Base-by-base conservation (phyloP, 2,797 vertebrate species). In the Tragelaphus eurycerus region DNA sequence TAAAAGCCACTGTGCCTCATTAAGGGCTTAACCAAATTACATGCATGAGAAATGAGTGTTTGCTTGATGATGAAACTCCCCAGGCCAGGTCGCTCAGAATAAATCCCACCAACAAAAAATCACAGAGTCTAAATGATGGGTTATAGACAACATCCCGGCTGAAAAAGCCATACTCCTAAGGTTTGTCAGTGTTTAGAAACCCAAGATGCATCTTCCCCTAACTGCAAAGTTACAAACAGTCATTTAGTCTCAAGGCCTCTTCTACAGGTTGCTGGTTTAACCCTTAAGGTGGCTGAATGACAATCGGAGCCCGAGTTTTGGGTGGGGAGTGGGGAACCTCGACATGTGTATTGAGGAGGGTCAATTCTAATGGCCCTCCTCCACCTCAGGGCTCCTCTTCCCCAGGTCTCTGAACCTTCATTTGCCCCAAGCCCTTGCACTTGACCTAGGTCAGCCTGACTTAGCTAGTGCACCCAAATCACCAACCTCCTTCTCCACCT, bases 1-100 rank as follows among this genome's bases (percentile, higher is more conserved):
- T 92, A 74, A 97, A 97, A 95, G 81, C 85, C 92, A 78, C 0
- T n/a, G 55, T 95, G 78, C 52, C 84, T 92, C 50, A 82, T 96
- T 90, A 95, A 97, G 59, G 31, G 25, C 34, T 95, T 92, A 96
- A 88, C 89, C 52, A 76, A 97, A 97, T 97, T 96, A 86, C 19
- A 92, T 71, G 85, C 2, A 0, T 43, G 27, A 17, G 46, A 97
- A 81, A 96, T 34, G 38, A 93, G 74, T 86, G 78, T 59, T 90
- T 67, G 81, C 67, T 93, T 82, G 34, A 90, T 60, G 84, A 62
- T 48, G 67, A 78, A 88, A 86, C 78, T 95, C 52, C 46, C 81
- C 27, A 64, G 54, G 46, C 46, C 31, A 78, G 82, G 86, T 38
- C 0, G 0, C 91, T 97, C 55, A 90, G 87, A 78, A 74, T 96